Percentiles rank a stretch among this genome's conserved stretches.
phyloP scores from a whole-genome alignment of 2,113 vertebrate species.

The Synchiropus splendidus region DNA sequence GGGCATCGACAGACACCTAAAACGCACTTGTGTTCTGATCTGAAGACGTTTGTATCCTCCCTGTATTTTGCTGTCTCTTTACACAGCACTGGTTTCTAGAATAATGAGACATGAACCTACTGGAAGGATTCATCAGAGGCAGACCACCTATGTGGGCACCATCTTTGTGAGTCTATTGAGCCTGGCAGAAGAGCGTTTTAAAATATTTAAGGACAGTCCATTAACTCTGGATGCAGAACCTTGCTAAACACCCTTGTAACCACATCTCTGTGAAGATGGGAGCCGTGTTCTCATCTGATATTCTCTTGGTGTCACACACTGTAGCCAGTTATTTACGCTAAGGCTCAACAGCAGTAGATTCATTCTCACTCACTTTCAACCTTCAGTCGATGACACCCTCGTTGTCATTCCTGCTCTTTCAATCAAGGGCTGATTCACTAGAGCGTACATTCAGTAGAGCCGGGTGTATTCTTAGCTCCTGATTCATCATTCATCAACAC shows the following conservation, averaged over 20 bases:
- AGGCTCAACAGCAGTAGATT: not conserved
- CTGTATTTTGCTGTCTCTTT: conserved; percentile 6
- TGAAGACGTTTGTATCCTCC: no score
- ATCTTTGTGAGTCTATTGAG: conserved; percentile 21
- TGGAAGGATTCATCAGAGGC: conserved; percentile 24
- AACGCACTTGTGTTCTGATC: no score
- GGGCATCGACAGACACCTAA: no score
- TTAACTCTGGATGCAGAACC: conserved; percentile 46
- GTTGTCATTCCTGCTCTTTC: conserved; percentile 1
- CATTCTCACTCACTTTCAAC: conserved; percentile 9
- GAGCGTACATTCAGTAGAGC: conserved; percentile 2
- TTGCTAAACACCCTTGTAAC: conserved; percentile 16
- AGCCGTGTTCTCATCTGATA: not conserved
- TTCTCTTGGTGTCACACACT: no score
- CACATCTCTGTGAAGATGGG: conserved; percentile 22
- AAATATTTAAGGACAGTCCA: conserved; percentile 68
- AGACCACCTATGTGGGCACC: conserved; percentile 24
- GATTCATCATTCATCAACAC: conserved; percentile 38
- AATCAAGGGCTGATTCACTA: conserved; percentile 20
- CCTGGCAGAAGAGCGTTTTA: conserved; percentile 38
- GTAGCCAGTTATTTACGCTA: no score
- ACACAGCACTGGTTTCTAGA: conserved; percentile 12
- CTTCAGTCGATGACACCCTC: conserved; percentile 1
- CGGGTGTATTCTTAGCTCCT: conserved; percentile 25
- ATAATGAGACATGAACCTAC: conserved; percentile 29